phyloP scores from a whole-genome alignment of 2,888 invertebrate genomes.

The Volucella zonaria region DNA sequence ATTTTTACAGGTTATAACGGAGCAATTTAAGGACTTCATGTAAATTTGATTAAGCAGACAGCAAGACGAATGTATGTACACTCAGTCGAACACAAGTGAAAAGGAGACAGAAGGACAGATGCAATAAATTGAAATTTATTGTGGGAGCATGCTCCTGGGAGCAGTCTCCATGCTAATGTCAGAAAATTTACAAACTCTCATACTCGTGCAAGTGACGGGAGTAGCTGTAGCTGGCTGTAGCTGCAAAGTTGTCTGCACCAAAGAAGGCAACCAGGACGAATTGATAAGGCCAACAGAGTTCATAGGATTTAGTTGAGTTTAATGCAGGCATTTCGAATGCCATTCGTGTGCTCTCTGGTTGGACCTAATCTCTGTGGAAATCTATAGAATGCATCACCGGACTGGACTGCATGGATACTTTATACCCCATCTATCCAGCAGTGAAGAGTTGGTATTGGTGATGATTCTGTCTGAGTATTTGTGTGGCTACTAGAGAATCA shows the following conservation, averaged over 20 bases:
- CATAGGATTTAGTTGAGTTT: conserved; percentile 14
- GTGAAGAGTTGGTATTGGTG: background rate
- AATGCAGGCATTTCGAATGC: conserved; percentile 2
- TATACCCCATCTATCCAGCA: conserved; percentile 17
- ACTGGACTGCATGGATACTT: conserved; percentile 8
- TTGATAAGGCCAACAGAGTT: conserved; percentile 43
- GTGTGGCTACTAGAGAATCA: background rate
- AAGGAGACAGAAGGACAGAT: conserved; percentile 36
- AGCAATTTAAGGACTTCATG: conserved; percentile 62
- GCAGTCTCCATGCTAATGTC: conserved; percentile 64
- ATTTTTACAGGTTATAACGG: conserved; percentile 38
- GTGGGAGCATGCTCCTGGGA: conserved; percentile 49
- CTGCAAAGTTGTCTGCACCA: no score
- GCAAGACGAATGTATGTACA: background rate
- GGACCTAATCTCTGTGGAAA: conserved; percentile 58
- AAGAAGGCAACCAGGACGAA: conserved; percentile 17
- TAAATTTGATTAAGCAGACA: conserved; percentile 66
- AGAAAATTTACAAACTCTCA: conserved; percentile 57
- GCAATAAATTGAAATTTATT: conserved; percentile 70
- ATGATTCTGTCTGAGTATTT: no score
- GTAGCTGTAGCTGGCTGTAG: background rate
- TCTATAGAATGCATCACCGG: conserved; percentile 51
- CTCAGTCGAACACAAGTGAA: background rate
- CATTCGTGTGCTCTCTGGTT: conserved; percentile 19
- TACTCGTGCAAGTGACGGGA: background rate